A percentile compares a stretch with the other conserved stretches of the same genome.
Evolutionary conservation across 2,797 vertebrate genomes (phyloP).

Genomic region (Setipinna tenuifilis): DNA sequence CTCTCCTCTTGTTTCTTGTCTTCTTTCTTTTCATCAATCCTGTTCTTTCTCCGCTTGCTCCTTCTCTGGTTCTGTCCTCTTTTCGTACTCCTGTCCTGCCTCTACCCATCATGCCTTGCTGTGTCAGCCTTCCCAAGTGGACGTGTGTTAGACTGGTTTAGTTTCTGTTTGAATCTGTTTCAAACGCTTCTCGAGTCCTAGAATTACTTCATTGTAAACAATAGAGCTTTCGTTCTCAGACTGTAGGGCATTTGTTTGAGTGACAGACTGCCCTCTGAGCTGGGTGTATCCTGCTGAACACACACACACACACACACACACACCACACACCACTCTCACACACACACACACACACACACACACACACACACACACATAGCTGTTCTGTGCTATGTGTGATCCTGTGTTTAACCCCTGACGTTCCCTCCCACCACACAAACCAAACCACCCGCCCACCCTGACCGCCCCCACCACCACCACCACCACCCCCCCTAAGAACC

Average conservation of each 20-base stretch:
- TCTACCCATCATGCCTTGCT: neutral
- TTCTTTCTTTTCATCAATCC: slow-evolving; percentile 28
- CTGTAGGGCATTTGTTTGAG: neutral
- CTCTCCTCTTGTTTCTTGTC: too few species aligned
- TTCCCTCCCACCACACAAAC: slow-evolving; percentile 52
- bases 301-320: neutral
- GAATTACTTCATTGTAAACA: neutral
- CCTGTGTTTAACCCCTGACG: slow-evolving; percentile 50
- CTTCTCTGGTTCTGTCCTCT: slow-evolving; percentile 19
- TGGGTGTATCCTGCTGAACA: neutral
- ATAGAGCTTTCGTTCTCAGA: neutral
- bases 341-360: neutral
- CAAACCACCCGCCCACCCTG: slow-evolving; percentile 58
- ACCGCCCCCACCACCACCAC: too few species aligned
- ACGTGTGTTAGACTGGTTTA: neutral
- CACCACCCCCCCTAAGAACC: neutral
- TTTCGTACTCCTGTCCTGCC: neutral
- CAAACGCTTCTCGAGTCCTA: neutral
- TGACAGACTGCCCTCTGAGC: neutral
- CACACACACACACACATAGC: slow-evolving; percentile 33
- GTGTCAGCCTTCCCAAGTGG: neutral
- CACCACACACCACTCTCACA: neutral
- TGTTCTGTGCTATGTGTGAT: slow-evolving; percentile 33
- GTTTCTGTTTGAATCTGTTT: neutral
- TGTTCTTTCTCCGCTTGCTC: slow-evolving; percentile 25